Percentiles rank a stretch among this genome's conserved stretches.
phyloP scores from a whole-genome alignment of 1,140 invertebrate species.

The Myzus persicae region DNA sequence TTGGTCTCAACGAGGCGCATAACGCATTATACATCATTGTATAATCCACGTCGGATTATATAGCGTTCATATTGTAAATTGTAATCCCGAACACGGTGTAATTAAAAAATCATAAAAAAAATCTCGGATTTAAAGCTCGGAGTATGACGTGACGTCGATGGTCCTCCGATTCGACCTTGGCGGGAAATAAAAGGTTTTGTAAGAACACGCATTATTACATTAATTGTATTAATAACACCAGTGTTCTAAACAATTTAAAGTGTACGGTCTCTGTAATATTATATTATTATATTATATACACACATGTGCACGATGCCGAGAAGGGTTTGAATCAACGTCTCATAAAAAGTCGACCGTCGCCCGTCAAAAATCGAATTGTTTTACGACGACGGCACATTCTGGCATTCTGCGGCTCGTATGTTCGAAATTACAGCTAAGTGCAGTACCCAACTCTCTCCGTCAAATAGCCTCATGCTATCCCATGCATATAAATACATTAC shows the following conservation, averaged over 20 bases:
- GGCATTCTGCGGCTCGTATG: neutral
- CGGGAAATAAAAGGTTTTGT: neutral
- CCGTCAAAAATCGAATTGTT: slow-evolving; percentile 15
- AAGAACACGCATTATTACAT: neutral
- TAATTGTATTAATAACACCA: neutral
- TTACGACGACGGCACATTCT: neutral
- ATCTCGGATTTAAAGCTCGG: neutral
- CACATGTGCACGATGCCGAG: neutral
- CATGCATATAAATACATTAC: neutral
- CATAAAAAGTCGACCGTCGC: neutral
- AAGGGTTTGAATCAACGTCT: neutral
- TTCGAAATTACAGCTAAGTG: neutral
- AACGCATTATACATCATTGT: neutral
- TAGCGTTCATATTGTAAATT: neutral
- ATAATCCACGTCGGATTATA: neutral
- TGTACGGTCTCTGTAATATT: neutral
- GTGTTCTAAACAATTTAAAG: slow-evolving; percentile 16
- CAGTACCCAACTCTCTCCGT: neutral
- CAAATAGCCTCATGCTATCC: neutral
- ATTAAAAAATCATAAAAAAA: neutral
- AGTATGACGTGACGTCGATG: neutral
- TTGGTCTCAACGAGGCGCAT: neutral
- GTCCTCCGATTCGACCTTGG: neutral
- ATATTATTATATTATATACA: neutral
- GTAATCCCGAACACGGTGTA: neutral